Percentiles rank a stretch among this genome's conserved stretches.
phyloP scores from a whole-genome alignment of 2,797 vertebrate genomes.

The Distichodus sexfasciatus region DNA sequence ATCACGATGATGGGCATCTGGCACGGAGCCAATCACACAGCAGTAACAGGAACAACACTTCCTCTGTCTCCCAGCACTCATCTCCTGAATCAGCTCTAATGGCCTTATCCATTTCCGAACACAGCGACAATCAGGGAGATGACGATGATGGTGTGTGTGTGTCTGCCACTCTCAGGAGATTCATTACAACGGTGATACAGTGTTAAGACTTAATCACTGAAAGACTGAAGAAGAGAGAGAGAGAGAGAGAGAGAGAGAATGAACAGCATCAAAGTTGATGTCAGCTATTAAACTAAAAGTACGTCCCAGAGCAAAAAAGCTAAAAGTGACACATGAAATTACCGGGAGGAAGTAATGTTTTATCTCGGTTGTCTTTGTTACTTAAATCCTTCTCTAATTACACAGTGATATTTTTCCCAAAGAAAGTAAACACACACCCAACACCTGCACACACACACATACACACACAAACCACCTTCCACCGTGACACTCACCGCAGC shows the following conservation, averaged over 20 bases:
- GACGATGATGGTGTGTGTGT: neutral
- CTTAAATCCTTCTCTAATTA: neutral
- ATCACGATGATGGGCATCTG: conserved; percentile 23
- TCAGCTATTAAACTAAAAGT: neutral
- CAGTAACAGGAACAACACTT: conserved; percentile 34
- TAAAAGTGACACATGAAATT: neutral
- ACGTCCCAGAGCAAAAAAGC: neutral
- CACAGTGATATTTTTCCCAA: too few species aligned
- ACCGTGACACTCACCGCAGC: conserved; percentile 78
- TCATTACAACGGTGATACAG: conserved; percentile 40
- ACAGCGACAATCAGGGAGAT: conserved; percentile 24
- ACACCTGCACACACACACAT: neutral
- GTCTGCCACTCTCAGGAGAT: conserved; percentile 38
- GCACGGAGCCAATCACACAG: conserved; percentile 15
- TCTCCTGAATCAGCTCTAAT: conserved; percentile 21
- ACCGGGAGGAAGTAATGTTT: neutral
- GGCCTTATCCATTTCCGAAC: conserved; percentile 8
- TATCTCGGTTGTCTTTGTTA: neutral
- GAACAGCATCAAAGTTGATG: neutral
- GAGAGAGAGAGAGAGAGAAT: conserved; percentile 1
- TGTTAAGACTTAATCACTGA: conserved; percentile 46
- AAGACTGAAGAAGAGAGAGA: neutral
- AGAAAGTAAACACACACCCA: too few species aligned
- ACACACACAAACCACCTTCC: neutral
- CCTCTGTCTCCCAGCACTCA: conserved; percentile 3